Base-by-base conservation (phyloP, 2,797 vertebrate genomes). In the Halcyon leucocephala region DNA sequence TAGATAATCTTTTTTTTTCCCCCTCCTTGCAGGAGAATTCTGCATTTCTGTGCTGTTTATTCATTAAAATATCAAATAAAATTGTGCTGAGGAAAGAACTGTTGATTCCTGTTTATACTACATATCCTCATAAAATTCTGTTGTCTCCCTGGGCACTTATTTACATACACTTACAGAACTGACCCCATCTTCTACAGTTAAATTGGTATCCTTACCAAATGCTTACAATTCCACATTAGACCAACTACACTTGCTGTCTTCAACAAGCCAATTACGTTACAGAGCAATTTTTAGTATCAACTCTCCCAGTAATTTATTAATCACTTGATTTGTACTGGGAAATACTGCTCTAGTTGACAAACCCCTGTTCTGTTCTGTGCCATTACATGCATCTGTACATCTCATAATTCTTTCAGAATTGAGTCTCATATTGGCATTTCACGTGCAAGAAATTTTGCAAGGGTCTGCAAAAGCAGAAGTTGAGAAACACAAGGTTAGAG, bases 361-460 rank as follows among this genome's bases (percentile, higher is more conserved):
- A 66, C 6, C 6, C 31, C 18, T 58, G 33, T 58, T 61, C 58
- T 81, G 69, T 37, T 72, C 51, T 46, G 12, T 49, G 21, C 18
- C 19, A 39, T 62, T 72, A 57, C 1, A 1, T 39, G 22, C 29
- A 70, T 29, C n/a, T 46, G 12, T 49, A 61, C 1, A 2, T 78
- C 79, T 26, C 28, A 4, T 19, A 60, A 33, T 4, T 29, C 28
- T 55, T 46, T 55, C 44, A 57, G 22, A 81, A 91, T 52, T 89
- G 51, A 29, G 19, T 74, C 39, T 54, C 44, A 29, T 14, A 10
- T 12, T 86, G 52, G 10, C 10, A 88, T 96, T 88, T 93, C 81
- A 84, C 10, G 21, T 66, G 95, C 94, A 97, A 93, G 72, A 95
- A 88, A 94, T 91, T 83, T 92, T 62, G 73, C 86, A 91, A 73